A percentile compares a stretch with the other conserved stretches of the same genome.
Conservation (phyloP, 2,113 vertebrate genomes). For the Opisthocomus hoazin region DNA sequence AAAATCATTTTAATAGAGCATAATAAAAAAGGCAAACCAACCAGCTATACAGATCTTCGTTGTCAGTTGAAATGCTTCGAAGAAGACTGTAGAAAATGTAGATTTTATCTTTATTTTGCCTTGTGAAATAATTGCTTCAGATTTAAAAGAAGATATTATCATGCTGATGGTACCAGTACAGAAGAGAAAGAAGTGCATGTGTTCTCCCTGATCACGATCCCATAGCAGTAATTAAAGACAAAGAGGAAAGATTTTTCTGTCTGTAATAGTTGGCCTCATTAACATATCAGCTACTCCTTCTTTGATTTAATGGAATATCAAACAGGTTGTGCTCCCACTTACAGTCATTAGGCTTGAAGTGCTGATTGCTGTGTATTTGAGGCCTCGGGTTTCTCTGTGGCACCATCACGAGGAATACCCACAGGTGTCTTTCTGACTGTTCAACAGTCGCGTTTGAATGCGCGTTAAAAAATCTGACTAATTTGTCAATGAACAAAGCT, state of each 20-base stretch:
- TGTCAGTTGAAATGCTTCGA: neutral
- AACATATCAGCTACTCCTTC: neutral
- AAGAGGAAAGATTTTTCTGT: neutral
- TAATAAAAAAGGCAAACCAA: neutral
- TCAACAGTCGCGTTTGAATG: neutral
- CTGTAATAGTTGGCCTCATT: neutral
- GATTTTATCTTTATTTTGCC: neutral
- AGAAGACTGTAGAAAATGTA: neutral
- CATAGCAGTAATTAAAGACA: neutral
- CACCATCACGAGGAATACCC: fast-evolving
- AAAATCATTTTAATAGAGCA: neutral
- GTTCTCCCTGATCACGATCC: neutral
- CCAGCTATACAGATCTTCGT: neutral
- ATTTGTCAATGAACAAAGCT: neutral
- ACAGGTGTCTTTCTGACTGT: neutral
- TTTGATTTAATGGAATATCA: neutral
- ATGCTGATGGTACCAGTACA: neutral
- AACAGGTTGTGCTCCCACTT: neutral
- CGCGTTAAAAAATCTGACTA: neutral
- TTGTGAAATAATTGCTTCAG: neutral
- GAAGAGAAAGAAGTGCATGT: neutral
- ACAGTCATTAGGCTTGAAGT: neutral
- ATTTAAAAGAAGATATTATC: neutral
- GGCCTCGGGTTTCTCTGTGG: neutral
- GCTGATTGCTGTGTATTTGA: neutral